Percentiles rank a stretch among this genome's conserved stretches.
phyloP scores from a whole-genome alignment of 2,113 vertebrate genomes.

The Sphyrna mokarran region DNA sequence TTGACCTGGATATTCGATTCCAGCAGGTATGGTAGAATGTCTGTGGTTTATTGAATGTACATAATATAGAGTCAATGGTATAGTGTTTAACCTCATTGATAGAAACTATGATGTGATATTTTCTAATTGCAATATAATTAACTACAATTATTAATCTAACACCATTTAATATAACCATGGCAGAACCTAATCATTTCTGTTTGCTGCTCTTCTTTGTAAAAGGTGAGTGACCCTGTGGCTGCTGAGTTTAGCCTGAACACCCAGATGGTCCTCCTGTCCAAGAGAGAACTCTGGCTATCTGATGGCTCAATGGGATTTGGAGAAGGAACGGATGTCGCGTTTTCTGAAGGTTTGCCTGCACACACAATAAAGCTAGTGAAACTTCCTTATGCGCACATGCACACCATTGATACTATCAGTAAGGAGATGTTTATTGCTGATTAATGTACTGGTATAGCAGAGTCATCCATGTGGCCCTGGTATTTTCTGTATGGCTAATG shows the following conservation, averaged over 20 bases:
- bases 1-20: constrained; percentile 74
- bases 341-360: constrained; percentile 60
- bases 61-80: background rate
- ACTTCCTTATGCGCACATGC: background rate
- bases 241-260: constrained; percentile 76
- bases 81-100: background rate
- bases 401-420: background rate
- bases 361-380: background rate
- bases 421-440: background rate
- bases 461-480: background rate
- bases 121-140: background rate
- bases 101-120: constrained; percentile 5
- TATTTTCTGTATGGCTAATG: background rate
- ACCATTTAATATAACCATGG: background rate
- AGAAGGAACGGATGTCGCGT: constrained; percentile 64
- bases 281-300: constrained; percentile 68
- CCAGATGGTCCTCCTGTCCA: constrained; percentile 70
- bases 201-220: background rate
- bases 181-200: background rate
- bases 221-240: constrained; percentile 74
- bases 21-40: constrained; percentile 59
- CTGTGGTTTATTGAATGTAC: background rate
- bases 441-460: background rate
- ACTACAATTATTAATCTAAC: background rate
- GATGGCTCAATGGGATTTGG: constrained; percentile 74